A percentile compares a stretch with the other conserved stretches of the same genome.
phyloP scores from a whole-genome alignment of 2,113 vertebrate species.

The Rhagologus leucostigma region DNA sequence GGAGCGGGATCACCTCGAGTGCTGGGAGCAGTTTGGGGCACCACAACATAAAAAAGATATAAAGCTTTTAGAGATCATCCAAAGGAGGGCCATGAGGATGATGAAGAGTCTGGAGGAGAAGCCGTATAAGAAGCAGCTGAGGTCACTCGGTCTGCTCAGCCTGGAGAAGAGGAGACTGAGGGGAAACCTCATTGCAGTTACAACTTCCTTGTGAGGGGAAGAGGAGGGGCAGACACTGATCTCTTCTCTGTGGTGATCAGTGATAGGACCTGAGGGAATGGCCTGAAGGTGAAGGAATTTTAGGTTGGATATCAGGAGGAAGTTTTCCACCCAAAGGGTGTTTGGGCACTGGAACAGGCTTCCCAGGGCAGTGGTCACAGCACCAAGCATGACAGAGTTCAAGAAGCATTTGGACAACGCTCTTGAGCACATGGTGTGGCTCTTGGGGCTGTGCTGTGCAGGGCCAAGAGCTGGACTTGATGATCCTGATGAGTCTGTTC shows the following conservation, averaged over 20 bases:
- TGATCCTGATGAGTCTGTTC: background rate
- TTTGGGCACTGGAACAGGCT: background rate
- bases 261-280: background rate
- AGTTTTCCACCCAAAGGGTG: background rate
- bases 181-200: background rate
- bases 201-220: background rate
- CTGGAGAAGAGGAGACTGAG: background rate
- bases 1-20: rapidly evolving
- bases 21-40: background rate
- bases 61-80: too few relatives aligned
- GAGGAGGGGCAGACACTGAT: too few relatives aligned
- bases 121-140: background rate
- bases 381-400: background rate
- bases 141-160: background rate
- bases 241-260: background rate
- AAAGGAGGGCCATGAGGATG: background rate
- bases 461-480: background rate
- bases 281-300: background rate
- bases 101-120: background rate
- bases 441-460: background rate
- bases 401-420: background rate
- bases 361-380: background rate
- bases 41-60: background rate
- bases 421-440: background rate
- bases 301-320: too few relatives aligned